Evolutionary conservation across 2,113 vertebrate species (phyloP).

Genomic region (Hoplias malabaricus): DNA sequence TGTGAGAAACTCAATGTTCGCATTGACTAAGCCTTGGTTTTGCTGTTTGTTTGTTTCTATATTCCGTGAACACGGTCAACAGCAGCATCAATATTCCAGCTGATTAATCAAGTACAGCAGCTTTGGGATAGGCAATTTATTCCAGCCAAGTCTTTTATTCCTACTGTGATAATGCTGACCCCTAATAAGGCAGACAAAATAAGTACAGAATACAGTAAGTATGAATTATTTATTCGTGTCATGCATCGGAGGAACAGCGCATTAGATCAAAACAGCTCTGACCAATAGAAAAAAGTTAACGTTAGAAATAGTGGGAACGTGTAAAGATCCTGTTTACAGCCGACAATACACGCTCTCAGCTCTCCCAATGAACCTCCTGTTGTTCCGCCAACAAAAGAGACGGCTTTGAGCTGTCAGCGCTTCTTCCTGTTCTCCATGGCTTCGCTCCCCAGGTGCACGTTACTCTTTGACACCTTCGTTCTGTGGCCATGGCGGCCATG

Average conservation of each 20-base stretch:
- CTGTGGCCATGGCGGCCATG: conserved; percentile 23
- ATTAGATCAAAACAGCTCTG: conserved; percentile 13
- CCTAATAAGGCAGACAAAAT: neutral
- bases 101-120: neutral
- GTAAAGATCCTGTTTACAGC: conserved; percentile 9
- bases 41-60: neutral
- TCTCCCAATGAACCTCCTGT: conserved; percentile 18
- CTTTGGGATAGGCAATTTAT: neutral
- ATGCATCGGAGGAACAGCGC: neutral
- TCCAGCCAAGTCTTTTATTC: neutral
- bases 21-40: neutral
- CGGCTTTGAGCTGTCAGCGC: conserved; percentile 55
- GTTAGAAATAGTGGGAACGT: neutral
- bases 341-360: conserved; percentile 25
- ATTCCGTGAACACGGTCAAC: neutral
- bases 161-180: neutral
- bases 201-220: neutral
- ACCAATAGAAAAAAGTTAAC: neutral
- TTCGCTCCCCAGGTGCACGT: conserved; percentile 41
- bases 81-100: neutral
- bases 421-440: conserved; percentile 40
- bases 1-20: no score
- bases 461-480: conserved; percentile 39
- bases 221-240: conserved; percentile 15
- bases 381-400: conserved; percentile 40